Percentiles rank a stretch among this genome's conserved stretches.
Conservation (phyloP, 2,113 vertebrate species). For the Anhinga rufa region DNA sequence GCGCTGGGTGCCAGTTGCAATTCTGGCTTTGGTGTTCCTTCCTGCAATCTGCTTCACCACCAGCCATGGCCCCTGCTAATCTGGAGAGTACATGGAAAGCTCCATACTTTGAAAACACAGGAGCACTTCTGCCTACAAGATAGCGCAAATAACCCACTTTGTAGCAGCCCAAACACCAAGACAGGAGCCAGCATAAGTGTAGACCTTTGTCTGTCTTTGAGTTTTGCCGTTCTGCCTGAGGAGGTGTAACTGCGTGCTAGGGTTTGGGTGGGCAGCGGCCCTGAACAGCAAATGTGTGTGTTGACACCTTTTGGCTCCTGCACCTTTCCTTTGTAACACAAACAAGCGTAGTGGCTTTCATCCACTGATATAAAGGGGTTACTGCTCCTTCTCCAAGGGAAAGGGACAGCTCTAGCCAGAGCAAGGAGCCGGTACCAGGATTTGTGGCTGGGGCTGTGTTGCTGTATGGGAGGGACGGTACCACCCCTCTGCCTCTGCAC, state of each 20-base stretch:
- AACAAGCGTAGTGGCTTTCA: background rate
- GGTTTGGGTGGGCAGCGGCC: background rate
- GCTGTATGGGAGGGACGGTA: accelerated
- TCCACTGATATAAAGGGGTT: background rate
- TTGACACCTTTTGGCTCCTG: background rate
- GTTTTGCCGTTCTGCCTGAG: background rate
- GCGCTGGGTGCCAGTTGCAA: background rate
- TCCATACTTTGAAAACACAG: background rate
- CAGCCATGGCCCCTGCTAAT: background rate
- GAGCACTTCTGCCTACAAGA: background rate
- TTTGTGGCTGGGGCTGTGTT: background rate
- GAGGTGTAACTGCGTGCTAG: background rate
- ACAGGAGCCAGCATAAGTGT: background rate
- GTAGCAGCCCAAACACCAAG: background rate
- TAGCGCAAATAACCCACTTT: background rate
- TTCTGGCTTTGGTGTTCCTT: background rate
- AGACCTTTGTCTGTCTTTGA: background rate
- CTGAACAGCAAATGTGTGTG: background rate
- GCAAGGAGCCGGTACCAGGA: background rate
- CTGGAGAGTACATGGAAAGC: background rate
- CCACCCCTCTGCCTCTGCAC: background rate
- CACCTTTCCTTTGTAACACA: background rate
- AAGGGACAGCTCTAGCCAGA: background rate
- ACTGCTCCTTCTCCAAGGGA: background rate
- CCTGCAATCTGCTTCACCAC: background rate